A percentile compares a stretch with the other conserved stretches of the same genome.
phyloP scores from a whole-genome alignment of 2,888 invertebrate species.

The Molorchus minor region DNA sequence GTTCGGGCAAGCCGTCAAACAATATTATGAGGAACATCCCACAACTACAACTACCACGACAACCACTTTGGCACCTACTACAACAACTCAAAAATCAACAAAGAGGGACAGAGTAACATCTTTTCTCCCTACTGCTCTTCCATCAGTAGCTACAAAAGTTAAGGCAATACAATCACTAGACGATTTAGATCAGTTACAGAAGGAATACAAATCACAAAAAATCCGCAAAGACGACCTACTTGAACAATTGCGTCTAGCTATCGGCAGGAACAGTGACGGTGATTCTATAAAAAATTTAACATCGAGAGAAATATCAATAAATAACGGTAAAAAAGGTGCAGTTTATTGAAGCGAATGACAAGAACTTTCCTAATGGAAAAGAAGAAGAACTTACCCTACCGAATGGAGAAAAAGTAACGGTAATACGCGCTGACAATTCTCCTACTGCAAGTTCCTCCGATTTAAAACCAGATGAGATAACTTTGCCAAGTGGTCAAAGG shows the following conservation, averaged over 20 bases:
- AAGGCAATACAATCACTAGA: constrained; percentile 58
- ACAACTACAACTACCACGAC: constrained; percentile 68
- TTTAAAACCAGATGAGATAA: constrained; percentile 39
- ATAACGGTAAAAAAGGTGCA: constrained; percentile 81
- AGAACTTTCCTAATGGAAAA: constrained; percentile 48
- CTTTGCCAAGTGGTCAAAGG: constrained; percentile 74
- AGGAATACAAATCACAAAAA: constrained; percentile 64
- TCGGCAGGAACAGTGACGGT: constrained; percentile 73
- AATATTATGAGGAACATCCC: constrained; percentile 75
- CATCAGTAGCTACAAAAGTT: constrained; percentile 65
- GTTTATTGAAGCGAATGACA: constrained; percentile 63
- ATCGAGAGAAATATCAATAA: constrained; percentile 76
- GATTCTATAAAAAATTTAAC: constrained; percentile 75
- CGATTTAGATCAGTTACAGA: constrained; percentile 58
- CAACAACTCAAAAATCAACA: constrained; percentile 28
- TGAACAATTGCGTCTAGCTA: constrained; percentile 77
- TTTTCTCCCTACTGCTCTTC: constrained; percentile 65
- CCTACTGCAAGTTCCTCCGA: constrained; percentile 52
- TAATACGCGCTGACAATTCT: constrained; percentile 73
- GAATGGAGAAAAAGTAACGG: constrained; percentile 78
- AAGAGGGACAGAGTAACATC: constrained; percentile 29
- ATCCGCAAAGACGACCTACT: constrained; percentile 76
- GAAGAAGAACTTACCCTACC: constrained; percentile 67
- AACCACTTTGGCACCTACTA: constrained; percentile 7
- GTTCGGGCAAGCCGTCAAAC: constrained; percentile 72